Evolutionary conservation across 2,888 invertebrate species (phyloP).

Genomic region (Calliscelio sp.): DNA sequence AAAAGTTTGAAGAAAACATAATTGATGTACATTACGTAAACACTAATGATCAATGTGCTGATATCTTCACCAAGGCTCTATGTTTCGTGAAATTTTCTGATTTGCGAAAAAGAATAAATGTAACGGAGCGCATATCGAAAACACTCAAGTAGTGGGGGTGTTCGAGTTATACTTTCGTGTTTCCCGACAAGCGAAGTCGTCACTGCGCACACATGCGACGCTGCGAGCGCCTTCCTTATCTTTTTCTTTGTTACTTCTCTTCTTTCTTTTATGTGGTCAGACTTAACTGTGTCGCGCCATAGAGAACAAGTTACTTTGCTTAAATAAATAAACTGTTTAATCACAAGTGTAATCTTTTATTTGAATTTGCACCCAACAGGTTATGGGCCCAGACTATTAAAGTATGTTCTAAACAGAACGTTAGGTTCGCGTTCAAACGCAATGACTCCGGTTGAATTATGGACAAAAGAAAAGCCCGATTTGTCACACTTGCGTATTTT

Average conservation of each 20-base stretch:
- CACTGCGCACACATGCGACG: too few relatives aligned
- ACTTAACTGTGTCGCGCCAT: too few relatives aligned
- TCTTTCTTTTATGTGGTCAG: too few relatives aligned
- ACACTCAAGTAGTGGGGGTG: slow-evolving; percentile 9
- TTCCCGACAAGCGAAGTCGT: too few relatives aligned
- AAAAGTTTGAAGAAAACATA: slow-evolving; percentile 7
- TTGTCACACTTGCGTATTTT: slow-evolving; percentile 62
- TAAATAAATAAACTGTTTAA: too few relatives aligned
- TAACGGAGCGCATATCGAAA: neutral
- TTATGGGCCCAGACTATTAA: too few relatives aligned
- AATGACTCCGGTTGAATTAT: slow-evolving; percentile 62
- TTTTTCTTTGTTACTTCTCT: too few relatives aligned
- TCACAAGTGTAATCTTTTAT: too few relatives aligned
- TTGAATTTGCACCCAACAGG: too few relatives aligned
- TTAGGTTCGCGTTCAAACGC: slow-evolving; percentile 42
- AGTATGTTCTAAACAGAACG: slow-evolving; percentile 41
- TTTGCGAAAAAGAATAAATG: neutral
- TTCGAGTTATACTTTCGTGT: neutral
- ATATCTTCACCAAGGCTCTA: slow-evolving; percentile 26
- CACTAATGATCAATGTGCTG: neutral
- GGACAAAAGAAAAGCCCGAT: slow-evolving; percentile 62
- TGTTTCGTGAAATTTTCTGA: neutral
- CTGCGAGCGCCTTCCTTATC: too few relatives aligned
- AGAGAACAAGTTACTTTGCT: too few relatives aligned
- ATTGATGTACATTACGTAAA: slow-evolving; percentile 13